These are phyloP conservation scores for Paramisgurnus dabryanus DNA, from an alignment of 2,113 vertebrate species.

Conservation along the genomic window DNA sequence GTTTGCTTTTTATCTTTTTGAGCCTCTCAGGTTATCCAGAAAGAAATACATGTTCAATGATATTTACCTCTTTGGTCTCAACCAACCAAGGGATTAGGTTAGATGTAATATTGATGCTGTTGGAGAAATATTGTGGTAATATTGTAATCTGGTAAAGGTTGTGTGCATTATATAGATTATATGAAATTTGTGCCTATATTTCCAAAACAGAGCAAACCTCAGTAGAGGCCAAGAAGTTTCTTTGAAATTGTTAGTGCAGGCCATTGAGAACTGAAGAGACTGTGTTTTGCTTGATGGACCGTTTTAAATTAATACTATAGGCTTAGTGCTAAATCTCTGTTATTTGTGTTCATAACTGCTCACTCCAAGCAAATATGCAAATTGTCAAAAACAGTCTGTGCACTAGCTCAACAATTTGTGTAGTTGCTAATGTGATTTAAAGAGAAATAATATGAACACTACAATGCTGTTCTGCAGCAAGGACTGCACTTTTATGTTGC, in stretches of 20 bases:
- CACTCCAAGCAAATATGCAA: conserved; percentile 7
- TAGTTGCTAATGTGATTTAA: conserved; percentile 4
- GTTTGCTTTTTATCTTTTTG: too few species aligned
- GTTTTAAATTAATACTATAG: conserved; percentile 8
- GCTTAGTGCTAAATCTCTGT: conserved; percentile 10
- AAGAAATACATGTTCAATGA: too few species aligned
- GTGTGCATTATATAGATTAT: too few species aligned
- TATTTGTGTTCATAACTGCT: conserved; percentile 32
- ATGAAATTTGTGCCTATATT: neutral
- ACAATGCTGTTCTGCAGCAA: too few species aligned
- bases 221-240: conserved; percentile 3
- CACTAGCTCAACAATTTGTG: conserved; percentile 1
- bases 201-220: neutral
- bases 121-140: too few species aligned
- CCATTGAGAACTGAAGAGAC: neutral
- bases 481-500: neutral
- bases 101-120: too few species aligned
- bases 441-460: neutral
- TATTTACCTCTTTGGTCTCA: too few species aligned
- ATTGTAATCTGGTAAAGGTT: too few species aligned
- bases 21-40: too few species aligned
- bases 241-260: conserved; percentile 1
- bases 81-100: too few species aligned
- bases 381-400: conserved; percentile 14
- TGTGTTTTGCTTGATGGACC: conserved; percentile 1